Evolutionary conservation across 1,140 invertebrate genomes (phyloP), one percentile per base, ranked within the genome.

Genomic region (Gryllus bimaculatus): DNA sequence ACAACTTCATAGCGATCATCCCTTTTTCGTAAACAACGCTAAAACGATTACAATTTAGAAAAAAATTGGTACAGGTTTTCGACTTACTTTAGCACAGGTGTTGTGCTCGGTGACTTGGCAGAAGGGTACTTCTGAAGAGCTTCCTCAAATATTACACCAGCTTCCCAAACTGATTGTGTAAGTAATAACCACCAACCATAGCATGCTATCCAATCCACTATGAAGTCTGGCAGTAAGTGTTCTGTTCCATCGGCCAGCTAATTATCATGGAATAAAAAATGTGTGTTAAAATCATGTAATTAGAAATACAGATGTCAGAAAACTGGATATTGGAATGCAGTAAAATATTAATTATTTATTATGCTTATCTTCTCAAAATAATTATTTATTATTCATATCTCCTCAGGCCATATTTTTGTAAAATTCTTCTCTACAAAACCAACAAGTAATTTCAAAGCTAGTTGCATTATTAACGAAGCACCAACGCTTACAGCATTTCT

Each of bases 181-280:
- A 89, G 81, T 73, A 84, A 88, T 6, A 89, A 78, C 78, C 89
- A 85, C 82, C 88, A 90, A n/a, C 85, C 84, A 75, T 90, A 86
- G 79, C 89, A 90, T 76, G 87, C 85, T 20, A 90, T 83, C 82
- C 86, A 87, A 81, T 90, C 89, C 26, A 88, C 87, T 7, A 86
- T 80, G 66, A 88, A 85, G 82, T 88, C 85, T 8, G 89, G 86
- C 79, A 89, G 80, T 75, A 90, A 89, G 80, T 87, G 87, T 79
- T 84, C 18, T 80, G 79, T 66, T 80, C 81, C 66, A 49, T 75
- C 13, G 78, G 74, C 81, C 66, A 75, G 79, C 80, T 48, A 47
- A 47, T 48, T 80, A 77, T 15, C 20, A n/a, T 47, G 54, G 10
- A 66, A 66, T 13, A 66, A 66, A 74, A 0, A 20, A 73, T 73